Conservation (phyloP, 2,113 vertebrate genomes). For the Azemiops feae region DNA sequence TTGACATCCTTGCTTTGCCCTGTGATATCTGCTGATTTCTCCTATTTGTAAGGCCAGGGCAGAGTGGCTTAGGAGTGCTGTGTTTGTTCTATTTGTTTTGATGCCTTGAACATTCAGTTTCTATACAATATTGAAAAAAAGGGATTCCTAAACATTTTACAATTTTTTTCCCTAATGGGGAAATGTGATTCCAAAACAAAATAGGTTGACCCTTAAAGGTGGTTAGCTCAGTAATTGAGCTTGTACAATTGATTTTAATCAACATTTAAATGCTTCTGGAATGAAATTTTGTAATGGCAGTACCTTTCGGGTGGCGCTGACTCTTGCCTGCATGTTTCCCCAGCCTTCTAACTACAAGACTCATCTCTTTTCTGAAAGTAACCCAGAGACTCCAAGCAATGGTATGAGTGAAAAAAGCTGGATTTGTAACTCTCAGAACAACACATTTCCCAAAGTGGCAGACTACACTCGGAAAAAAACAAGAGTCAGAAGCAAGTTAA, state of each 20-base stretch:
- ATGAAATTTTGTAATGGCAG: not conserved
- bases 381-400: slow-evolving; percentile 51
- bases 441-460: not conserved
- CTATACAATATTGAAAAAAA: not conserved
- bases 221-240: not conserved
- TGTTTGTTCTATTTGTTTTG: not conserved
- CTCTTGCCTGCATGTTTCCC: not conserved
- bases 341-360: slow-evolving; percentile 50
- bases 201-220: not conserved
- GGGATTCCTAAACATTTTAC: not conserved
- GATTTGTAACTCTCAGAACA: slow-evolving; percentile 46
- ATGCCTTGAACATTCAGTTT: not conserved
- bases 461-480: slow-evolving; percentile 62
- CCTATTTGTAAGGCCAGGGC: not conserved
- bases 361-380: slow-evolving; percentile 70
- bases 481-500: slow-evolving; percentile 55
- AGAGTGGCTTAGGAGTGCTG: not conserved
- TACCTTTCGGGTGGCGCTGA: not conserved
- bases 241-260: not conserved
- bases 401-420: slow-evolving; percentile 64
- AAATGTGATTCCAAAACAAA: not conserved
- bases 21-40: not conserved
- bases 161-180: not conserved
- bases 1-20: not conserved
- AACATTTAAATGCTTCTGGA: not conserved